These are phyloP conservation scores for Gryon sp. DNA, from an alignment of 1,140 invertebrate species.

Conservation along the genomic window DNA sequence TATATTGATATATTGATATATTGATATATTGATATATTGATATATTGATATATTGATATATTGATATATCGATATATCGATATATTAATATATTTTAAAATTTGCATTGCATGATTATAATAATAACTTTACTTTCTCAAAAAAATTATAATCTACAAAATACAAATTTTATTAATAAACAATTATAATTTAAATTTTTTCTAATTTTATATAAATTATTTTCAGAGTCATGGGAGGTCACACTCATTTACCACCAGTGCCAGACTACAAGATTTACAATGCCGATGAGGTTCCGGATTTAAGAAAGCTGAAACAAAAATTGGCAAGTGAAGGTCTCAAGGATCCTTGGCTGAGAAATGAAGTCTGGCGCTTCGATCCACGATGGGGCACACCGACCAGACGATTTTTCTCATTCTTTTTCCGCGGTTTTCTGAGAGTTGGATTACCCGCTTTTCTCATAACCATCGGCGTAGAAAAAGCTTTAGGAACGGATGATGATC, in stretches of 20 bases:
- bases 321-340: slow-evolving; percentile 85
- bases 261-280: slow-evolving; percentile 86
- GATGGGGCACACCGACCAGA: slow-evolving; percentile 73
- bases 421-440: slow-evolving; percentile 82
- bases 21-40: too few species aligned
- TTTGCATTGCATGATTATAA: too few species aligned
- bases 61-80: too few species aligned
- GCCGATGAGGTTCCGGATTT: slow-evolving; percentile 85
- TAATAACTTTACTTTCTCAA: too few species aligned
- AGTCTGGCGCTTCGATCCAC: slow-evolving; percentile 86
- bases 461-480: slow-evolving; percentile 82
- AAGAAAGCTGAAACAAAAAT: slow-evolving; percentile 80
- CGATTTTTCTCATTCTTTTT: slow-evolving; percentile 76
- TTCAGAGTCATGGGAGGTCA: slow-evolving; percentile 80
- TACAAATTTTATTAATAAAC: too few species aligned
- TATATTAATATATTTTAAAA: too few species aligned
- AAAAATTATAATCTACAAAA: too few species aligned
- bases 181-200: too few species aligned
- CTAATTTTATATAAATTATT: slow-evolving; percentile 10
- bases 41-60: too few species aligned
- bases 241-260: slow-evolving; percentile 80
- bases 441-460: slow-evolving; percentile 82
- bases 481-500: slow-evolving; percentile 67
- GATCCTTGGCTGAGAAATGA: slow-evolving; percentile 93
- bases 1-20: too few species aligned